Evolutionary conservation across 1,140 invertebrate genomes (phyloP), one percentile per base, ranked within the genome.

Genomic region (Euschistus heros): DNA sequence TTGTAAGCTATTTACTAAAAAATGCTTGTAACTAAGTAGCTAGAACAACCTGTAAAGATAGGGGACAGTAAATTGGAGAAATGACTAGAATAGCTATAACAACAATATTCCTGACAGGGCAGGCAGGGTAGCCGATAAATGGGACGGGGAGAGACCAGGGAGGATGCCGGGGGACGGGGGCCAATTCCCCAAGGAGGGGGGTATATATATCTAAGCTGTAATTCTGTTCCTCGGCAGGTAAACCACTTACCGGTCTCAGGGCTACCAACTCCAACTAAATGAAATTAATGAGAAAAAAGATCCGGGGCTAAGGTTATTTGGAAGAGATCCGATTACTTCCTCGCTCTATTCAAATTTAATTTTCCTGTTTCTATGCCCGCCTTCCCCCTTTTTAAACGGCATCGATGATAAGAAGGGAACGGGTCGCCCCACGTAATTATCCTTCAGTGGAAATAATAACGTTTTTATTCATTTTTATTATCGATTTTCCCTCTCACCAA

Each of bases 241-340:
- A 62, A 62, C 60, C 60, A 62, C 60, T 62, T 62, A 62, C 27
- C 27, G 26, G 15, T 20, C 37, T 33, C 6, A 14, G n/a, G n/a
- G n/a, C 47, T 50, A 17, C 60, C 27, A 33, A 62, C 60, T 33
- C 37, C 33, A 26, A 42, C 4, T 18, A 33, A 62, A 62, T 62
- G 27, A 62, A 62, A 62, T 62, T 62, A 62, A 62, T 62, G 37
- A 62, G 60, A 62, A 42, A 62, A 62, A 62, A 62, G 37, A 42
- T 37, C 37, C 15, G n/a, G 27, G n/a, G 27, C 37, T 62, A 62
- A 42, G 47, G 47, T 50, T 50, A 50, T 50, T 50, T 50, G 47
- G 47, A 22, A 18, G 22, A 50, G 47, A 50, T 50, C 47, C 47
- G 47, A 50, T 50, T 50, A 50, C 47, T 20, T 20, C 10, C 47